A percentile compares a stretch with the other conserved stretches of the same genome.
phyloP scores from a whole-genome alignment of 2,113 vertebrate genomes.

The Corythornis madagascariensis region DNA sequence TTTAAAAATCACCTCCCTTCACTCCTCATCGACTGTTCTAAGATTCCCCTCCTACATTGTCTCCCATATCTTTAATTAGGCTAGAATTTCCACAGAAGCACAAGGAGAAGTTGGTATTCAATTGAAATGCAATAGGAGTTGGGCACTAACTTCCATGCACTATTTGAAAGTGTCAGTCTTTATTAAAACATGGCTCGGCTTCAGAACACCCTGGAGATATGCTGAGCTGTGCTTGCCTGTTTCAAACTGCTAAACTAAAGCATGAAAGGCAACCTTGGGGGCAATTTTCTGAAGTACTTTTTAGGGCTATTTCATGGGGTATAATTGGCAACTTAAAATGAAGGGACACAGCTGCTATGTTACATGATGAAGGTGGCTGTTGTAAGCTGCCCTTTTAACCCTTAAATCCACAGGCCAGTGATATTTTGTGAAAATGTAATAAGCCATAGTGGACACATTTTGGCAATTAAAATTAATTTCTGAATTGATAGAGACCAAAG shows the following conservation, averaged over 20 bases:
- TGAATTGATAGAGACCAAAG: not conserved
- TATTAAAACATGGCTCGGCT: not conserved
- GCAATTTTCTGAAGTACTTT: constrained; percentile 24
- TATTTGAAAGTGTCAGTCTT: constrained; percentile 30
- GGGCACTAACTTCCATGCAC: not conserved
- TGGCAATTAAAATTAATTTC: not conserved
- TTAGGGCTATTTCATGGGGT: not conserved
- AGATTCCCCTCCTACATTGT: not conserved
- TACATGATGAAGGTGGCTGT: not conserved
- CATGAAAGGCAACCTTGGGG: constrained; percentile 11
- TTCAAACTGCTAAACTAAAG: constrained; percentile 8
- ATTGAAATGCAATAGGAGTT: constrained; percentile 12
- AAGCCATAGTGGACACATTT: not conserved
- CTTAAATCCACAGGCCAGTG: not conserved
- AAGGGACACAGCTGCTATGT: not conserved
- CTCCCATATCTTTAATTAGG: not conserved
- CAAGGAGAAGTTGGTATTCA: not conserved
- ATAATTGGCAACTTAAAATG: constrained; percentile 27
- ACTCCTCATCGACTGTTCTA: not conserved
- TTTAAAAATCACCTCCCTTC: not conserved
- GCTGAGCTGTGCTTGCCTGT: constrained; percentile 11
- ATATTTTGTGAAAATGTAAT: not conserved
- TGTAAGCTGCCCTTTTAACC: not conserved
- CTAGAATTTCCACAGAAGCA: constrained; percentile 12
- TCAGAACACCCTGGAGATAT: constrained; percentile 44